Evolutionary conservation across 2,797 vertebrate species (phyloP).

Genomic region (Crenichthys baileyi): DNA sequence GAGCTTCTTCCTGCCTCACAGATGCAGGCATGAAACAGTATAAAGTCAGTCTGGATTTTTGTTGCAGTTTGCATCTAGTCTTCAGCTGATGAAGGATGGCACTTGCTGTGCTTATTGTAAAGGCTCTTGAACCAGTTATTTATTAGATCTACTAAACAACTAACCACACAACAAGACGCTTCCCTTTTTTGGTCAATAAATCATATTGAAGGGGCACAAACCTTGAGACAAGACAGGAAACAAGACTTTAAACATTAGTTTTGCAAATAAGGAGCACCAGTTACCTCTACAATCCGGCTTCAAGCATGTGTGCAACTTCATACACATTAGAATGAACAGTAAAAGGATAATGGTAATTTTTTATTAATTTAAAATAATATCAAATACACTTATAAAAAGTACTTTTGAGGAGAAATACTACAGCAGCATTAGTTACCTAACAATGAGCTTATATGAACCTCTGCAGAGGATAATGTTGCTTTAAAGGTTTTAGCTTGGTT

Average conservation of each 20-base stretch:
- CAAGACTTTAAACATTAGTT: not conserved
- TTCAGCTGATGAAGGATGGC: not conserved
- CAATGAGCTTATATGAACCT: not conserved
- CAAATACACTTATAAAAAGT: not conserved
- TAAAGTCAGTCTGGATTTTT: slow-evolving; percentile 30
- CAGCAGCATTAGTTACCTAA: not conserved
- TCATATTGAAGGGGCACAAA: not conserved
- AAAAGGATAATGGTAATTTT: not conserved
- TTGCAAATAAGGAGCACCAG: not conserved
- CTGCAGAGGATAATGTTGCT: too few relatives aligned
- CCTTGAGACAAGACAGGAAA: not conserved
- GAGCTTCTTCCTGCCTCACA: slow-evolving; percentile 15
- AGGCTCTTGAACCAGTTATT: not conserved
- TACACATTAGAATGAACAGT: not conserved
- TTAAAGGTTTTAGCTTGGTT: not conserved
- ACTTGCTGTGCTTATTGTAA: not conserved
- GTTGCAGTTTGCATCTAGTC: not conserved
- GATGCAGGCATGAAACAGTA: slow-evolving; percentile 15
- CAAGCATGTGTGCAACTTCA: not conserved
- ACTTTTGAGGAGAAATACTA: not conserved
- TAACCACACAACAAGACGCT: not conserved
- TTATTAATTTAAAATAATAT: not conserved
- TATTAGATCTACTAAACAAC: not conserved
- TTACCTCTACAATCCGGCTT: not conserved
- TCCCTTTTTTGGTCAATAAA: not conserved